Conservation (phyloP, 2,888 invertebrate species). For the Microplitis deprimator region DNA sequence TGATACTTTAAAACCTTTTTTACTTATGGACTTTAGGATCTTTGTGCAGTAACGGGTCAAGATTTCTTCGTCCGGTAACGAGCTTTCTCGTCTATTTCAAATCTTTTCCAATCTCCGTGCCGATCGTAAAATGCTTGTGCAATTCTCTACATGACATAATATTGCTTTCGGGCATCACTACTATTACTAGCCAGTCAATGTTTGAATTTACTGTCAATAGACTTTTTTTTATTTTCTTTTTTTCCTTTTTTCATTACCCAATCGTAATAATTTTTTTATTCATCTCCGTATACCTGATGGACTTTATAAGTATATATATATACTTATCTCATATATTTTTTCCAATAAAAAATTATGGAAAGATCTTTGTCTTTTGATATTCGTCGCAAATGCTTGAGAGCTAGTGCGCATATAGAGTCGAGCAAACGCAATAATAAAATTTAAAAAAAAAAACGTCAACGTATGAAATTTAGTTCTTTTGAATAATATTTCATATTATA, state of each 20-base stretch:
- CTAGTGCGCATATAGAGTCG: background rate
- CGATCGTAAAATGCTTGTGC: slow-evolving; percentile 45
- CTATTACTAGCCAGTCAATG: background rate
- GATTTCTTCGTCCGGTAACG: slow-evolving; percentile 37
- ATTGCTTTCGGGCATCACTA: slow-evolving; percentile 16
- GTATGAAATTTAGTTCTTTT: background rate
- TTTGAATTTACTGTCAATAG: slow-evolving; percentile 23
- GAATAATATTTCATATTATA: background rate
- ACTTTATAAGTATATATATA: background rate
- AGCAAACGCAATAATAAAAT: too few species aligned
- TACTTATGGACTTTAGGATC: slow-evolving; percentile 46
- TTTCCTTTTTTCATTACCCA: background rate
- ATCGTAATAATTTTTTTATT: slow-evolving; percentile 6
- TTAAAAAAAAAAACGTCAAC: background rate
- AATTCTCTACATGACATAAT: slow-evolving; percentile 9
- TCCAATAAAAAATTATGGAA: background rate
- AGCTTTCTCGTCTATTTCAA: slow-evolving; percentile 46
- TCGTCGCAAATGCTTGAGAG: background rate
- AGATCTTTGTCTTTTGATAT: background rate
- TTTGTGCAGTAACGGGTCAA: slow-evolving; percentile 46
- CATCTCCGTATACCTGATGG: slow-evolving; percentile 2
- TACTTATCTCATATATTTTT: background rate
- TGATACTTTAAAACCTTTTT: slow-evolving; percentile 39
- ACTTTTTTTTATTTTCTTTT: slow-evolving; percentile 8
- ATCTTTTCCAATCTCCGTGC: slow-evolving; percentile 48